phyloP scores from a whole-genome alignment of 2,113 vertebrate species.

The Jaculus jaculus region DNA sequence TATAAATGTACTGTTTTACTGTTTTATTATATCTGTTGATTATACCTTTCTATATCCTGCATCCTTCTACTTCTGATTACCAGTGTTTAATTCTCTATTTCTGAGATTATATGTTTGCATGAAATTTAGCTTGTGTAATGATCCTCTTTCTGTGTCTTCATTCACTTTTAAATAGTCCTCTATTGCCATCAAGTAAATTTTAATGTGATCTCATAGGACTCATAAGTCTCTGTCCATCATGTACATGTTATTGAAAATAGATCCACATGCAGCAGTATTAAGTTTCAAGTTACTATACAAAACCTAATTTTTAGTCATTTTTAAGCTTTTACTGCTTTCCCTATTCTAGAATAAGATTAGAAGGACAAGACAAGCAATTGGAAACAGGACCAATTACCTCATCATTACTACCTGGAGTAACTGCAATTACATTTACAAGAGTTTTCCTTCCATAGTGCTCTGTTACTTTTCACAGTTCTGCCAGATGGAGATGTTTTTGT shows the following conservation, averaged over 20 bases:
- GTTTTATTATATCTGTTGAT: no score
- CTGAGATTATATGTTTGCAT: background rate
- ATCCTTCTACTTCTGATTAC: background rate
- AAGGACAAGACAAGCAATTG: background rate
- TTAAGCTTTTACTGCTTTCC: background rate
- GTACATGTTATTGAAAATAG: background rate
- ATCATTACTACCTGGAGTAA: background rate
- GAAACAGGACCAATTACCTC: background rate
- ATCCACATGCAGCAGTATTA: background rate
- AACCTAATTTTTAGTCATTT: background rate
- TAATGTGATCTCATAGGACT: background rate
- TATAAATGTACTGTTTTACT: no score
- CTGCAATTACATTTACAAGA: background rate
- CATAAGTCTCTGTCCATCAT: background rate
- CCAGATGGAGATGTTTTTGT: background rate
- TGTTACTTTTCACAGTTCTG: background rate
- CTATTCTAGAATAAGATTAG: background rate
- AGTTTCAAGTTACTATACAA: background rate
- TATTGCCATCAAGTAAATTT: conserved; percentile 20
- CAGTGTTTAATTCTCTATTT: background rate
- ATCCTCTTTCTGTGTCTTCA: background rate
- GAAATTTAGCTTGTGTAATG: background rate
- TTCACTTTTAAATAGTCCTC: background rate
- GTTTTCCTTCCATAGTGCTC: background rate
- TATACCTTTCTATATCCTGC: no score